These are phyloP conservation scores for Vidua chalybeata DNA, from an alignment of 2,113 vertebrate species.

Conservation along the genomic window DNA sequence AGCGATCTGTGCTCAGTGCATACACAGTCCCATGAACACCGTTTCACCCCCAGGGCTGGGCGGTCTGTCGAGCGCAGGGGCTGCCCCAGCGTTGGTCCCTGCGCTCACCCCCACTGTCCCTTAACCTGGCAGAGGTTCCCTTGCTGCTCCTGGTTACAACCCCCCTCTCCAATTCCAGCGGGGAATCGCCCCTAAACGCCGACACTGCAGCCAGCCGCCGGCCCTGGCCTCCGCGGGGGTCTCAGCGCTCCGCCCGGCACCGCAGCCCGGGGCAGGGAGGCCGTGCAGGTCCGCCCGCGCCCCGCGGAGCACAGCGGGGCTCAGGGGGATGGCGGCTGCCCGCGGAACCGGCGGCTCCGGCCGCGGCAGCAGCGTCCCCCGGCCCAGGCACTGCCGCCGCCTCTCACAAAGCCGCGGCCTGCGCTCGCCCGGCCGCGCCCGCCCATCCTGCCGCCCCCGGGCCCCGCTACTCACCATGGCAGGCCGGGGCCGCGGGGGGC, in stretches of 20 bases:
- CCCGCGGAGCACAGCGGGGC: neutral
- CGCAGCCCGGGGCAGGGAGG: neutral
- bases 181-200: neutral
- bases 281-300: neutral
- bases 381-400: too few relatives aligned
- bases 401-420: neutral
- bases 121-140: neutral
- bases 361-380: too few relatives aligned
- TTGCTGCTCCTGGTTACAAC: accelerated
- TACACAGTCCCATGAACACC: neutral
- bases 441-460: too few relatives aligned
- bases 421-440: too few relatives aligned
- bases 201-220: neutral
- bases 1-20: neutral
- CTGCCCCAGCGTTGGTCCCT: neutral
- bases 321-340: neutral
- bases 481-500: too few relatives aligned
- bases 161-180: neutral
- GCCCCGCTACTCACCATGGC: too few relatives aligned
- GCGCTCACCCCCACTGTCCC: neutral
- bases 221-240: neutral
- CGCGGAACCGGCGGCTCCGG: too few relatives aligned
- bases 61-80: accelerated
- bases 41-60: accelerated
- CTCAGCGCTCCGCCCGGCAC: neutral